Base-by-base conservation (phyloP, 2,797 vertebrate genomes). In the Hippocampus kuda region DNA sequence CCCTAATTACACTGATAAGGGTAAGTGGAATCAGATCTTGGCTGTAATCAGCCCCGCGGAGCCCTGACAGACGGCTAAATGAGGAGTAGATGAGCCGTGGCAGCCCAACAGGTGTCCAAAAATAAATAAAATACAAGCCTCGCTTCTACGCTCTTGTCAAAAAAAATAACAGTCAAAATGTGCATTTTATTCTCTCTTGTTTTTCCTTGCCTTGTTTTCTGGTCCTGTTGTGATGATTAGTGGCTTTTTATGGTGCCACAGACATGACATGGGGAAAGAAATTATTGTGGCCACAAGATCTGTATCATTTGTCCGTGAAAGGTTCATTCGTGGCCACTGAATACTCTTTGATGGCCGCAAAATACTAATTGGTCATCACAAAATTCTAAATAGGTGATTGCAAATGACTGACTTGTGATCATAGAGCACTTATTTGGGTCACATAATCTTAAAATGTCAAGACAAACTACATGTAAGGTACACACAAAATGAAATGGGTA, bases 1-100 rank as follows among this genome's bases (percentile, higher is more conserved):
- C 89, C 3, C 87, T 88, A 88, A 89, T 89, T 88, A 90, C 86
- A 88, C 86, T 87, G 85, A 89, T 90, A 88, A 89, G 80, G 82
- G 84, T 85, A 77, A 87, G 80, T 88, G 80, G 84, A 88, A 88
- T 85, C 83, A 87, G 79, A 79, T 80, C 85, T 84, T 86, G 81
- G 82, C 85, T 83, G 85, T 87, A 89, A 89, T 89, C 88, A 89
- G 86, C 87, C 87, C 86, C 85, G 77, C 85, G 79, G 84, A 87
- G 87, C 83, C 85, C 80, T 84, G 84, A 86, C 88, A 90, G 89
- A 88, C 83, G 78, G 83, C 82, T 88, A 89, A 88, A 90, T 88
- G 87, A 89, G 88, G 84, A 85, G 85, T 84, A 90, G 87, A 89
- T 88, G 88, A 90, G 88, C 85, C 83, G 48, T 88, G 83, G 59